Evolutionary conservation across 1,140 invertebrate species (phyloP).

Genomic region (Sycobia sp.): DNA sequence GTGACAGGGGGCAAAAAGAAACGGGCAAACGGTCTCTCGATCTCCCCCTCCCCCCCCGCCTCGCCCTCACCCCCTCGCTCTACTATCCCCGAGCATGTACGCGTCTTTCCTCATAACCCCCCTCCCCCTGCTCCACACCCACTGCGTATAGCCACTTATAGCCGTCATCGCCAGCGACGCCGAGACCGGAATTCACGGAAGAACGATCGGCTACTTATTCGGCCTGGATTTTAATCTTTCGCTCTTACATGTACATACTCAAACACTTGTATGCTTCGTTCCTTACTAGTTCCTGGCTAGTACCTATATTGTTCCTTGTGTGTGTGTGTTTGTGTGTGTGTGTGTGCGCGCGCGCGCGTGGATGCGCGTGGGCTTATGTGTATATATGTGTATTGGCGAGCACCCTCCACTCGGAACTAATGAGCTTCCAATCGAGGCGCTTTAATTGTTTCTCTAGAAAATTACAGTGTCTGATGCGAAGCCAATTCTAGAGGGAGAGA

Average conservation of each 20-base stretch:
- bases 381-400: neutral
- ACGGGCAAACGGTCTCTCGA: neutral
- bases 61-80: neutral
- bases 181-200: too few species aligned
- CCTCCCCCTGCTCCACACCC: neutral
- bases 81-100: too few species aligned
- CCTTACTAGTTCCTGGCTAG: neutral
- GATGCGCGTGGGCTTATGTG: neutral
- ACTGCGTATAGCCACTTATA: neutral
- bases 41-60: neutral
- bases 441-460: conserved; percentile 12
- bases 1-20: neutral
- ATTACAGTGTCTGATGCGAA: too few species aligned
- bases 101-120: neutral
- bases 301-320: neutral
- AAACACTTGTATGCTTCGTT: too few species aligned
- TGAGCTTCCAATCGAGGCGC: conserved; percentile 14
- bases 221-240: neutral
- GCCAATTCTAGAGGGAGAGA: too few species aligned
- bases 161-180: too few species aligned
- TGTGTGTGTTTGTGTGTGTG: too few species aligned
- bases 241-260: too few species aligned
- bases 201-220: neutral
- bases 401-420: neutral
- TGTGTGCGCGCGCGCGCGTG: too few species aligned